A percentile compares a stretch with the other conserved stretches of the same genome.
These are phyloP conservation scores for Podarcis siculus DNA, from an alignment of 2,797 vertebrate genomes.

Conservation along the genomic window DNA sequence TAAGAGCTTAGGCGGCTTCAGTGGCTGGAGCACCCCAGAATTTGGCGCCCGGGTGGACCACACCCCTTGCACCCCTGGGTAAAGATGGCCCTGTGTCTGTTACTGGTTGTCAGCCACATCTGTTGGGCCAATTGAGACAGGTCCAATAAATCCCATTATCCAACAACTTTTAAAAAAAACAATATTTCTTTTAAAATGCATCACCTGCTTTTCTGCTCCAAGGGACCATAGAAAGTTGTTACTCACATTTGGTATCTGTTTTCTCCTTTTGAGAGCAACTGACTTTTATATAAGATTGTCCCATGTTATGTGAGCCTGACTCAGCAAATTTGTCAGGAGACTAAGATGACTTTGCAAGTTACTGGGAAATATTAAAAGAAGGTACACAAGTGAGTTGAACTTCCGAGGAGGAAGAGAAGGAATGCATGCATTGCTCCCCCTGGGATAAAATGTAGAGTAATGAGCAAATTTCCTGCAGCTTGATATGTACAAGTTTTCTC, in stretches of 20 bases:
- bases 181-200: neutral
- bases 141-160: neutral
- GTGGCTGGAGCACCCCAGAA: too few relatives aligned
- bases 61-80: too few relatives aligned
- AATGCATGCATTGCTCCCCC: neutral
- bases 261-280: too few relatives aligned
- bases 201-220: neutral
- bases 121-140: neutral
- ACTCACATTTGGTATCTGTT: neutral
- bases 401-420: neutral
- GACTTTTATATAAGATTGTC: neutral
- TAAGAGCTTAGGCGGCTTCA: too few relatives aligned
- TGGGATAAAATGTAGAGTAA: neutral
- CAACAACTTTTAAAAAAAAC: neutral
- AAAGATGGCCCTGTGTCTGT: neutral
- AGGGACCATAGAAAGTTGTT: accelerated
- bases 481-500: neutral
- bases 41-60: too few relatives aligned
- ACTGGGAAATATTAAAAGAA: neutral
- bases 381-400: neutral
- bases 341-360: neutral
- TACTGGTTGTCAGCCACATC: neutral
- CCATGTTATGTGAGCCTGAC: neutral
- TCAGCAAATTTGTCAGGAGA: neutral
- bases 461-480: neutral